Percentiles rank a stretch among this genome's conserved stretches.
phyloP scores from a whole-genome alignment of 2,113 vertebrate species.

The Nanger granti region DNA sequence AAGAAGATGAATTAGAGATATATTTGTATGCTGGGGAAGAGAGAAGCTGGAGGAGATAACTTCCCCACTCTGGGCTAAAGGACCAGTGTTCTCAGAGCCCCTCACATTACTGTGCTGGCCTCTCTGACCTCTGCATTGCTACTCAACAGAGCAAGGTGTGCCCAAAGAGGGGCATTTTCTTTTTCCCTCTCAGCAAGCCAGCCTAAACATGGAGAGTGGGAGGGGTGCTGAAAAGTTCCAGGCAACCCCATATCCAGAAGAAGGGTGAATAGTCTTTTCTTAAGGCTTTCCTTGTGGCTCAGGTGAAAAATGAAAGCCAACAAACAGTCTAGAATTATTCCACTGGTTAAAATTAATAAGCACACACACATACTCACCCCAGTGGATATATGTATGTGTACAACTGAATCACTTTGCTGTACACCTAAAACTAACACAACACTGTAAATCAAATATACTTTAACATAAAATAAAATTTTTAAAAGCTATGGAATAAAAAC shows the following conservation, averaged over 20 bases:
- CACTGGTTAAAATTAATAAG: constrained; percentile 17
- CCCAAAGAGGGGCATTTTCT: not conserved
- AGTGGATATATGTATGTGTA: not conserved
- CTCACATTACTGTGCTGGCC: not conserved
- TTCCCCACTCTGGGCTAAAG: not conserved
- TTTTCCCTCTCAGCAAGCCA: not conserved
- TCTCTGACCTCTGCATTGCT: not conserved
- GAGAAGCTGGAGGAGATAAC: not conserved
- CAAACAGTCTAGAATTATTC: not conserved
- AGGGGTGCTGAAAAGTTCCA: not conserved
- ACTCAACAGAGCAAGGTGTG: not conserved
- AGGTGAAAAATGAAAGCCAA: not conserved
- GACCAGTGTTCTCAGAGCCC: not conserved
- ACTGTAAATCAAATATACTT: not conserved
- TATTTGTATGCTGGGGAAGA: not conserved
- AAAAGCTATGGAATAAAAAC: not conserved
- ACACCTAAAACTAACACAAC: not conserved
- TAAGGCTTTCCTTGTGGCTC: not conserved
- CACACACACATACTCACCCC: too few species aligned
- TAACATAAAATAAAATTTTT: not conserved
- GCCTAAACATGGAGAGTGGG: not conserved
- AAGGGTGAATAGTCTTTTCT: not conserved
- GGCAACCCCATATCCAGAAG: not conserved
- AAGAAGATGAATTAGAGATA: not conserved
- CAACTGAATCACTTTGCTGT: not conserved